phyloP scores from a whole-genome alignment of 2,888 invertebrate genomes.

The Unio pictorum region DNA sequence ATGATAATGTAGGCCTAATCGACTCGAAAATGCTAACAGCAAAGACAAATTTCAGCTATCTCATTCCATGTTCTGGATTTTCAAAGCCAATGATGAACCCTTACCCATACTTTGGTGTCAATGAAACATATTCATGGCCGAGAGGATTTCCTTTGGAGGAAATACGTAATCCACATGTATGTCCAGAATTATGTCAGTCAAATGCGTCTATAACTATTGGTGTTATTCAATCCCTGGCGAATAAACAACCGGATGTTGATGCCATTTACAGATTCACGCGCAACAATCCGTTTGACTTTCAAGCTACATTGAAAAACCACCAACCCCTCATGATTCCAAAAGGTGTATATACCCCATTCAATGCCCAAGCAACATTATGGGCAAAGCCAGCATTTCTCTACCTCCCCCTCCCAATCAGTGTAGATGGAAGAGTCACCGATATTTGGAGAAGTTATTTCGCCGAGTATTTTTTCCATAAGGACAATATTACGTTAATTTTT shows the following conservation, averaged over 20 bases:
- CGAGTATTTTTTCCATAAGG: conserved; percentile 13
- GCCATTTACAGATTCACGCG: conserved; percentile 18
- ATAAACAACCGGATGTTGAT: conserved; percentile 22
- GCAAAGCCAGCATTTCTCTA: conserved; percentile 8
- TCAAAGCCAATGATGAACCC: conserved; percentile 13
- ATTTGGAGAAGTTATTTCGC: conserved; percentile 25
- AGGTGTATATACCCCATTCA: conserved; percentile 17
- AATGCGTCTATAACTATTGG: conserved; percentile 1
- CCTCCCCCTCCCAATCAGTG: conserved; percentile 12
- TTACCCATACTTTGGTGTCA: conserved; percentile 16
- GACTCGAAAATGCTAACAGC: not conserved
- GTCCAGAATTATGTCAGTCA: too few relatives aligned
- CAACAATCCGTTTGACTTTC: conserved; percentile 14
- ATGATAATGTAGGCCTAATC: conserved; percentile 9
- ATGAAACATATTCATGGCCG: conserved; percentile 14
- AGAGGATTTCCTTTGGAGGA: conserved; percentile 16
- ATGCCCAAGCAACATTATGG: conserved; percentile 20
- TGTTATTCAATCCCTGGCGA: conserved; percentile 18
- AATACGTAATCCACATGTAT: conserved; percentile 3
- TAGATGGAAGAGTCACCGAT: conserved; percentile 14
- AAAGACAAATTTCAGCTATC: not conserved
- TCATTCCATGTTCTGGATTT: conserved; percentile 1
- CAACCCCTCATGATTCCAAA: conserved; percentile 5
- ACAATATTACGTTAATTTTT: conserved; percentile 5
- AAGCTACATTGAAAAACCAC: conserved; percentile 3